A percentile compares a stretch with the other conserved stretches of the same genome.
Conservation (phyloP, 2,888 invertebrate genomes). For the Punctoribates punctum region DNA sequence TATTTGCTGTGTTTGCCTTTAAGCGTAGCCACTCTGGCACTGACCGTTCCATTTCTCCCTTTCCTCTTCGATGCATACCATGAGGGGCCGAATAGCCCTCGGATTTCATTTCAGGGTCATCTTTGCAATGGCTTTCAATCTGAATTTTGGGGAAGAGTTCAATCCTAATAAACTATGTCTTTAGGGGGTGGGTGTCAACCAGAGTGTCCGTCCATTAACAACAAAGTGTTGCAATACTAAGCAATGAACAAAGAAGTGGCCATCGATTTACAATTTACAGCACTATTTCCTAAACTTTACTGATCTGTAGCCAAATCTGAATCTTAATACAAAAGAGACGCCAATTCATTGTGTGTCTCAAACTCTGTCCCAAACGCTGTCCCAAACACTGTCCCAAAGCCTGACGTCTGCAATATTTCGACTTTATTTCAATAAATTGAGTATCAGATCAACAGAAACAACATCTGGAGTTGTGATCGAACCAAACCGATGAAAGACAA, state of each 20-base stretch:
- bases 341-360: constrained; percentile 5
- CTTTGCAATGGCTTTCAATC: constrained; percentile 25
- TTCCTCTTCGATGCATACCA: neutral
- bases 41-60: constrained; percentile 6
- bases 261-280: constrained; percentile 7
- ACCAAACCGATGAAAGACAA: constrained; percentile 1
- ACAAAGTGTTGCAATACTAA: constrained; percentile 4
- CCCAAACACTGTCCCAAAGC: no score
- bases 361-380: no score
- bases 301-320: neutral
- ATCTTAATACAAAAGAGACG: constrained; percentile 9
- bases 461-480: constrained; percentile 32
- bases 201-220: constrained; percentile 21
- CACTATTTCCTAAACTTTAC: neutral
- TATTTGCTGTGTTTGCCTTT: constrained; percentile 10
- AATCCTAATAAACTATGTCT: constrained; percentile 27
- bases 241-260: constrained; percentile 11
- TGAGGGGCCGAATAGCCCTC: constrained; percentile 30
- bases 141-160: constrained; percentile 8
- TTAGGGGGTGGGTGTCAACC: constrained; percentile 30
- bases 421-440: constrained; percentile 9
- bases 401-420: neutral
- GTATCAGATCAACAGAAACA: constrained; percentile 1
- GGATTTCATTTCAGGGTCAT: constrained; percentile 35
- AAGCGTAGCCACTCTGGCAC: neutral